Conservation (phyloP, 2,888 invertebrate species). For the Sturmia bella region DNA sequence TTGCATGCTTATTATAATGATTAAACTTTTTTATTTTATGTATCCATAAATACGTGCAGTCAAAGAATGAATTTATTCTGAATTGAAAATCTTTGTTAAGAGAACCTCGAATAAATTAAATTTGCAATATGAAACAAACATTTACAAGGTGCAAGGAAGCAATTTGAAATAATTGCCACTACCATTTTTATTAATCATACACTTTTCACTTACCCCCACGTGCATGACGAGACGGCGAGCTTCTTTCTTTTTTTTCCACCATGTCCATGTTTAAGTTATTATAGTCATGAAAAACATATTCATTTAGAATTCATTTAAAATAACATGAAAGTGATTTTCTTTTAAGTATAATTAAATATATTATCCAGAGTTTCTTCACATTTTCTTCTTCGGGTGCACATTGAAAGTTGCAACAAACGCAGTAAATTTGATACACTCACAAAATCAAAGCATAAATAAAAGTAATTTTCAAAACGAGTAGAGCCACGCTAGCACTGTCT, state of each 20-base stretch:
- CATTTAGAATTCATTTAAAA: conserved; percentile 76
- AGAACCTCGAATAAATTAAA: conserved; percentile 34
- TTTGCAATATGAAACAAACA: conserved; percentile 36
- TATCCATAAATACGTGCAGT: conserved; percentile 54
- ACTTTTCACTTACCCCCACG: conserved; percentile 65
- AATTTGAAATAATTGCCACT: conserved; percentile 79
- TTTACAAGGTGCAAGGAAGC: conserved; percentile 80
- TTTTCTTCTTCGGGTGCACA: conserved; percentile 3
- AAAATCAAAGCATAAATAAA: neutral
- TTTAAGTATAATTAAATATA: conserved; percentile 46
- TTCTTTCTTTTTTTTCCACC: neutral
- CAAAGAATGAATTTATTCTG: conserved; percentile 47
- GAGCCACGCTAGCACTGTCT: too few species aligned
- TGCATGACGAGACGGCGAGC: conserved; percentile 73
- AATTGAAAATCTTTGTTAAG: conserved; percentile 40
- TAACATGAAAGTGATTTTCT: conserved; percentile 72
- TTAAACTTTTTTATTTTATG: conserved; percentile 47
- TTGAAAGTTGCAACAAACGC: neutral
- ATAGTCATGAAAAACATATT: conserved; percentile 59
- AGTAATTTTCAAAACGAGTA: neutral
- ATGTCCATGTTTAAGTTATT: conserved; percentile 47
- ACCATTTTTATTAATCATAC: conserved; percentile 78
- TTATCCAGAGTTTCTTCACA: conserved; percentile 32
- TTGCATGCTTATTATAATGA: conserved; percentile 73
- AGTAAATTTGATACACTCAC: neutral